Percentiles rank a stretch among this genome's conserved stretches.
Evolutionary conservation across 2,113 vertebrate genomes (phyloP).

Genomic region (Austrofundulus limnaeus): DNA sequence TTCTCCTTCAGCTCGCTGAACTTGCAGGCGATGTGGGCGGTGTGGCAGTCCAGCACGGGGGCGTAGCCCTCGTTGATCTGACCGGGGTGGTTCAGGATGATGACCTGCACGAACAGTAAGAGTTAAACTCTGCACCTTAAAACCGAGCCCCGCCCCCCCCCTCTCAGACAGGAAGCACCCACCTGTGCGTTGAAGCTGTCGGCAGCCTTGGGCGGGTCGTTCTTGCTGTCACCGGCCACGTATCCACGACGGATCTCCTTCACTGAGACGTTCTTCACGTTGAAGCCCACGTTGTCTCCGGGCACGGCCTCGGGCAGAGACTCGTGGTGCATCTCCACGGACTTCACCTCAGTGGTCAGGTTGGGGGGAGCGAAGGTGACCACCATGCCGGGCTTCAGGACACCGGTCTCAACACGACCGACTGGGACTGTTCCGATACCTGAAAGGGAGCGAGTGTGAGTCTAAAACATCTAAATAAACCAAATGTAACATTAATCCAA

Average conservation of each 20-base stretch:
- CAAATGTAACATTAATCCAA: too few relatives aligned
- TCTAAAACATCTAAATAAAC: too few relatives aligned
- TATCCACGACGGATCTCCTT: conserved; percentile 83
- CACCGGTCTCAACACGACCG: conserved; percentile 81
- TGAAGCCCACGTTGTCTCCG: conserved; percentile 83
- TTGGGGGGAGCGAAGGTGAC: conserved; percentile 80
- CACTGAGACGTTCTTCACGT: conserved; percentile 82
- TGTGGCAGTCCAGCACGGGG: conserved; percentile 83
- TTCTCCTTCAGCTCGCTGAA: conserved; percentile 82
- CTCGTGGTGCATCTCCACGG: conserved; percentile 85
- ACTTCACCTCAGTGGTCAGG: conserved; percentile 83
- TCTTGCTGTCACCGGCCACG: conserved; percentile 84
- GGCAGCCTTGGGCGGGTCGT: conserved; percentile 79
- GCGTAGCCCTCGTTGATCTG: conserved; percentile 80
- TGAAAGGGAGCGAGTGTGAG: conserved; percentile 31
- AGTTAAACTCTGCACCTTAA: too few relatives aligned
- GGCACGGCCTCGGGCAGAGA: conserved; percentile 76
- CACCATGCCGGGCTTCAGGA: conserved; percentile 82
- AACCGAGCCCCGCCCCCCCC: too few relatives aligned
- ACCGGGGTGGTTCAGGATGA: conserved; percentile 85
- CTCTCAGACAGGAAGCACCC: too few relatives aligned
- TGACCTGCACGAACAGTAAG: conserved; percentile 78
- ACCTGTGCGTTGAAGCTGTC: conserved; percentile 81
- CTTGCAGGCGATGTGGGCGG: conserved; percentile 84
- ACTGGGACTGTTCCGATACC: conserved; percentile 84